Conservation (phyloP, 2,797 vertebrate genomes). For the Sarcophilus harrisii region DNA sequence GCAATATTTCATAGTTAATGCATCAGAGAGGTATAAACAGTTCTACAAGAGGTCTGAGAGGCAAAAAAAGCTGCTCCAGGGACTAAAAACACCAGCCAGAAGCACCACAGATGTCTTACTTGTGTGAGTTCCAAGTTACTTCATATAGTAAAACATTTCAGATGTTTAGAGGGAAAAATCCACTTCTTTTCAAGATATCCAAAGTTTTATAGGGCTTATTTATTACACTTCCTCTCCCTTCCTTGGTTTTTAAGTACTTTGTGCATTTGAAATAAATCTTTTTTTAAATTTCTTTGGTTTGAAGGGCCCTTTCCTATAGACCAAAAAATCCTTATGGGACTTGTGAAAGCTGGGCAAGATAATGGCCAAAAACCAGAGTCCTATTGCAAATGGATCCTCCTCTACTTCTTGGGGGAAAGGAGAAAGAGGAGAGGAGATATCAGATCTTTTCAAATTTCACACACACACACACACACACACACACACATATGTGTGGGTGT, state of each 20-base stretch:
- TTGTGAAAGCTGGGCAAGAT: conserved; percentile 25
- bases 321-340: background rate
- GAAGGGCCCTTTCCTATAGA: conserved; percentile 14
- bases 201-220: background rate
- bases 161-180: background rate
- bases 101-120: background rate
- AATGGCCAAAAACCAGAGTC: conserved; percentile 47
- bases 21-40: background rate
- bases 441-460: background rate
- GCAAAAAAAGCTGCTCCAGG: background rate
- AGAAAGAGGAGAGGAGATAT: background rate
- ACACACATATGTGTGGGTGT: no score
- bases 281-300: background rate
- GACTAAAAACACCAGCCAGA: background rate
- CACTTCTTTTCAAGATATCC: background rate
- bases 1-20: background rate
- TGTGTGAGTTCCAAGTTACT: background rate
- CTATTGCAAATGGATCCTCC: background rate
- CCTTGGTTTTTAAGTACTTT: background rate
- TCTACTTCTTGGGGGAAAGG: background rate
- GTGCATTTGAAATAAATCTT: background rate
- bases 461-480: background rate
- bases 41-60: background rate
- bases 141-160: background rate
- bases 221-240: background rate